Base-by-base conservation (phyloP, 2,797 vertebrate genomes). In the Hippopotamyrus pictus region DNA sequence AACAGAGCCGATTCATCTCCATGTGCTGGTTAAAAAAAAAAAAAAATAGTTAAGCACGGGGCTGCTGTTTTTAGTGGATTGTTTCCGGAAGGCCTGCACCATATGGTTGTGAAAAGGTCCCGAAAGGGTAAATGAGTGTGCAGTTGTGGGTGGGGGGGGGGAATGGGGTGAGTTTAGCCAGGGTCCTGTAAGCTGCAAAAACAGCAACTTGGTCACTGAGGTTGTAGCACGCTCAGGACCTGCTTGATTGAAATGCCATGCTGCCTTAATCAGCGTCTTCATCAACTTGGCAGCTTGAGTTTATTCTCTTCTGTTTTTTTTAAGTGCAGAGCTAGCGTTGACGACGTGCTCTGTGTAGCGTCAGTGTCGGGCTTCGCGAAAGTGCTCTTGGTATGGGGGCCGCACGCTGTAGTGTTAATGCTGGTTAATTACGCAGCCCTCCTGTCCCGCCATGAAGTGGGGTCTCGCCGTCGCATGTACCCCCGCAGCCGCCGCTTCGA, bases 41-140 rank as follows among this genome's bases (percentile, higher is more conserved):
- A 9, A 11, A 89, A 91, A 89, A 89, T 89, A 89, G 90, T 92
- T 90, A 90, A 93, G 91, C 90, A 89, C 87, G 79, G 88, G 89
- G 88, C 90, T 94, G 92, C 93, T 93, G 91, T 93, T 93, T 93
- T 93, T 92, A 92, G 91, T 89, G 73, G 92, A 92, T 92, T 92
- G 92, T 92, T 93, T 93, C 91, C 90, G 83, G 89, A 89, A 93
- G 91, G 92, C 90, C 90, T 90, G 89, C 89, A 92, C 91, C 92
- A 93, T 93, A 93, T 94, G 92, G 92, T 89, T 53, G 89, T 89
- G 88, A 91, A 92, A 89, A 89, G 89, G 89, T 89, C 88, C 25
- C 89, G 57, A 89, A 91, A 91, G 91, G 91, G 91, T 90, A 89
- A 46, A 46, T 90, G 91, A 91, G 88, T 88, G 89, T 90, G 89